phyloP scores from a whole-genome alignment of 2,888 invertebrate genomes.

The Atrina japonica region DNA sequence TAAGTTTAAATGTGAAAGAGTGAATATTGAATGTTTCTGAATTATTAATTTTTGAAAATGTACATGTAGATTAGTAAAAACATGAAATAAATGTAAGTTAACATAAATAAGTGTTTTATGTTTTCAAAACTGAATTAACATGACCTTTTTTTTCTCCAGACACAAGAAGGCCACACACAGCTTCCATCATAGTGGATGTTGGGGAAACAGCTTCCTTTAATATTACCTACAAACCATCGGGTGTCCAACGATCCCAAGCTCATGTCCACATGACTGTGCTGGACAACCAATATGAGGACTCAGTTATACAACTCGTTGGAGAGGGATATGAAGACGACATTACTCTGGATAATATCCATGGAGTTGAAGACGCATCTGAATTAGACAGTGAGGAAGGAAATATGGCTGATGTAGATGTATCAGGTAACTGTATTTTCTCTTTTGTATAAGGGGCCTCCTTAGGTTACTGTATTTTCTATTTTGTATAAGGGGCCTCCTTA shows the following conservation, averaged over 20 bases:
- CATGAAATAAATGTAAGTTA: too few species aligned
- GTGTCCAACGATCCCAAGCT: conserved; percentile 76
- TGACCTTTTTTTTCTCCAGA: conserved; percentile 35
- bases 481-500: too few species aligned
- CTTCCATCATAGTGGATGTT: conserved; percentile 77
- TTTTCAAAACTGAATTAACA: too few species aligned
- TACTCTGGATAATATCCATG: conserved; percentile 81
- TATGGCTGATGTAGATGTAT: conserved; percentile 79
- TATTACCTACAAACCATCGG: conserved; percentile 71
- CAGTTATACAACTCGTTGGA: conserved; percentile 81
- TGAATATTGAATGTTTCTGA: too few species aligned
- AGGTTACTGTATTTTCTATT: too few species aligned
- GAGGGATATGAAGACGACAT: conserved; percentile 82
- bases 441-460: too few species aligned
- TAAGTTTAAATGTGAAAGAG: too few species aligned
- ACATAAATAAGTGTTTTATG: too few species aligned
- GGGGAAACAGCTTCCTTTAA: conserved; percentile 75
- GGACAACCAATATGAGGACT: conserved; percentile 84
- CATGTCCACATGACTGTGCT: conserved; percentile 82
- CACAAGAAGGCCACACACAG: conserved; percentile 76
- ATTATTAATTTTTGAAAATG: too few species aligned
- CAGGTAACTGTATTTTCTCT: conserved; percentile 59
- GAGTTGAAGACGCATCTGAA: conserved; percentile 67
- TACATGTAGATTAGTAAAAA: too few species aligned
- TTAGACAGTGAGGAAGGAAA: conserved; percentile 75